Percentiles rank a stretch among this genome's conserved stretches.
Conservation (phyloP, 2,113 vertebrate species). For the Acrocephalus arundinaceus region DNA sequence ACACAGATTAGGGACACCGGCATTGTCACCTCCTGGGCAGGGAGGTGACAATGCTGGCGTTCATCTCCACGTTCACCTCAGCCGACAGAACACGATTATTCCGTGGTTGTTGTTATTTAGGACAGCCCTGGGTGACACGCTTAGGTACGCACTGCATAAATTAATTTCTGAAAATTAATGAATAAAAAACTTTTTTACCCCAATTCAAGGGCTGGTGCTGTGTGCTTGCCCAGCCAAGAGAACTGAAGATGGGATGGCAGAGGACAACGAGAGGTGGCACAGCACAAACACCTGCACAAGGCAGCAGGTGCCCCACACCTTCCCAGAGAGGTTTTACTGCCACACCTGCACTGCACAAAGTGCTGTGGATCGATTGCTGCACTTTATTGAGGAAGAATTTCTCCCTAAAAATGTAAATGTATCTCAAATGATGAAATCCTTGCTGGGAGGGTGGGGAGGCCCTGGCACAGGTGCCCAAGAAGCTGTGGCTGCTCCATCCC, state of each 20-base stretch:
- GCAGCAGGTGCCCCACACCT: not conserved
- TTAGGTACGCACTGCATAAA: not conserved
- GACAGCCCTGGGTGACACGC: not conserved
- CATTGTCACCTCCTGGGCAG: not conserved
- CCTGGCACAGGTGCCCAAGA: not conserved
- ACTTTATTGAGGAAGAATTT: rapidly evolving
- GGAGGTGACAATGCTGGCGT: too few relatives aligned
- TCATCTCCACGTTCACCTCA: rapidly evolving
- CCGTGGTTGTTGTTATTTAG: rapidly evolving
- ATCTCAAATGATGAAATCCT: not conserved
- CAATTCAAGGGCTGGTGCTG: not conserved
- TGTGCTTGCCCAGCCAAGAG: not conserved
- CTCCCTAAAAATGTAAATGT: not conserved
- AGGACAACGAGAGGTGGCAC: not conserved
- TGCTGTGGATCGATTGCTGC: rapidly evolving
- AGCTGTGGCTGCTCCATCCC: not conserved
- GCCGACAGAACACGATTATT: not conserved
- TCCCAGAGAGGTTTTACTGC: rapidly evolving
- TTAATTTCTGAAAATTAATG: rapidly evolving
- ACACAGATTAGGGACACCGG: not conserved
- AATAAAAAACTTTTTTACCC: too few relatives aligned
- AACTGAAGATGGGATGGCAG: rapidly evolving
- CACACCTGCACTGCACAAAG: rapidly evolving
- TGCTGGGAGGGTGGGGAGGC: rapidly evolving
- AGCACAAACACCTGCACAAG: not conserved